Evolutionary conservation across 2,113 vertebrate genomes (phyloP), one percentile per base, ranked within the genome.

Genomic region (Dryoscopus gambensis): DNA sequence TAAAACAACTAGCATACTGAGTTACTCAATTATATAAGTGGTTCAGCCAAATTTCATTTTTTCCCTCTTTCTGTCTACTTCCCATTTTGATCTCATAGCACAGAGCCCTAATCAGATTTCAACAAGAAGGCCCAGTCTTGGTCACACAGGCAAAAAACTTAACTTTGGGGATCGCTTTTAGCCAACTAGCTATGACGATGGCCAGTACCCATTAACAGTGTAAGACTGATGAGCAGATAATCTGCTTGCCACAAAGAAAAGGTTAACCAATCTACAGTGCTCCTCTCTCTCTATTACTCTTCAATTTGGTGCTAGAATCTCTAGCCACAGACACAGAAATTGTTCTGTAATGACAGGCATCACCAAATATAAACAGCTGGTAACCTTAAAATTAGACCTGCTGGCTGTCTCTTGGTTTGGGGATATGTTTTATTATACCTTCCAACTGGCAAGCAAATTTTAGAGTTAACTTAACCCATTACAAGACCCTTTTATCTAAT

Each of bases 321-420:
- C n/a, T 84, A 95, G 91, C 96, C 93, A 97, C 96, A 95, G 93
- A 95, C 93, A 89, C 28, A 96, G 84, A 97, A 94, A 95, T 97
- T 96, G 81, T 91, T 94, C 93, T 94, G 37, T 97, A 97, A 97
- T 94, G 82, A 87, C 84, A 97, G 91, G 74, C 89, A 95, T 95
- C 84, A 96, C 84, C 87, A 89, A 94, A 96, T 82, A 96, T 85
- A 97, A 96, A 97, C 91, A 96, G 73, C 80, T 94, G 74, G 91
- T 92, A 91, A 96, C 95, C 94, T 80, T 95, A 95, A 96, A 94
- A 96, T 90, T 89, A 93, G 69, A 77, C 59, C 76, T 1, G 0
- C 65, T 9, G 5, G 35, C 77, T 95, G 74, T 94, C 49, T 89
- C 65, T 93, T 87, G 89, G 85, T 96, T 95, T 95, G 87, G 93